These are phyloP conservation scores for Acipenser transmontanus DNA, from an alignment of 2,797 vertebrate genomes.

Conservation along the genomic window DNA sequence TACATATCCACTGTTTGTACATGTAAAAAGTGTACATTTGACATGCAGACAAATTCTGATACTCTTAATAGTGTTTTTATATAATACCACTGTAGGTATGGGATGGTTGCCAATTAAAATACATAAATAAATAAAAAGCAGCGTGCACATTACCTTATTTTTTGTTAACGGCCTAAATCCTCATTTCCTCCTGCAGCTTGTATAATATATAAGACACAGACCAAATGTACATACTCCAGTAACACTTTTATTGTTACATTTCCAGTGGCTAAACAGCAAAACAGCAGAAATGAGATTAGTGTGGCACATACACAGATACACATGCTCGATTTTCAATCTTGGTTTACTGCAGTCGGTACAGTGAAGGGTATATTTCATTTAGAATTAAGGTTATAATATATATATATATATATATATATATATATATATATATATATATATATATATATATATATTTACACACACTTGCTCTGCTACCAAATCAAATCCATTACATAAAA, in stretches of 20 bases:
- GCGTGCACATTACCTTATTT: no score
- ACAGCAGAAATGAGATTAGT: slow-evolving; percentile 33
- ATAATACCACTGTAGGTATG: no score
- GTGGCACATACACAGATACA: slow-evolving; percentile 49
- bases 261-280: slow-evolving; percentile 55
- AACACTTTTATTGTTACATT: slow-evolving; percentile 46
- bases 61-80: no score
- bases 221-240: slow-evolving; percentile 51
- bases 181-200: no score
- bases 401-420: slow-evolving; percentile 25
- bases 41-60: no score
- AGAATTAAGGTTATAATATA: slow-evolving; percentile 74
- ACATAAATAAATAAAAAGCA: no score
- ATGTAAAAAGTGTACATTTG: no score
- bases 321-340: slow-evolving; percentile 45
- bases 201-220: slow-evolving; percentile 22
- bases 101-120: no score
- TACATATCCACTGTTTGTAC: no score
- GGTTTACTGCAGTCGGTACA: slow-evolving; percentile 37
- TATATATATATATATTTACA: slow-evolving; percentile 38
- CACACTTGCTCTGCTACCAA: slow-evolving; percentile 87
- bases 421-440: no score
- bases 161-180: no score
- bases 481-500: slow-evolving; percentile 56
- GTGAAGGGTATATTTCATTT: slow-evolving; percentile 55